Evolutionary conservation across 2,113 vertebrate genomes (phyloP).

Genomic region (Empidonax alnorum): DNA sequence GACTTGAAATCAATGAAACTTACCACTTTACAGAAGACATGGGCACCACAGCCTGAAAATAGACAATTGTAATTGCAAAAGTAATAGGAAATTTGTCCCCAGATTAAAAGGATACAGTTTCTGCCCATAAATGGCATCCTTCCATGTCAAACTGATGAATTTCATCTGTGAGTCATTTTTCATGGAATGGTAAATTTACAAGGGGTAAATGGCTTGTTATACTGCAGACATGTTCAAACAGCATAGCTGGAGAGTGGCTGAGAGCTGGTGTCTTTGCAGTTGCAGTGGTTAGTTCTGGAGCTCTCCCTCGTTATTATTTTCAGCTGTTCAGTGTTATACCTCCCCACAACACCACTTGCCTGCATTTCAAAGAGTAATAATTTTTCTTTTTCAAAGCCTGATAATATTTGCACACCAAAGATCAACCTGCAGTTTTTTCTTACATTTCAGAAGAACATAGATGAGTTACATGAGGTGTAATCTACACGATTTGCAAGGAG

Average conservation of each 20-base stretch:
- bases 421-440: not conserved
- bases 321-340: not conserved
- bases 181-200: not conserved
- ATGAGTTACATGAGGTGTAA: not conserved
- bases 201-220: not conserved
- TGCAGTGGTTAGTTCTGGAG: not conserved
- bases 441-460: not conserved
- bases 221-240: not conserved
- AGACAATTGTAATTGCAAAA: not conserved
- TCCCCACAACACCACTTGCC: not conserved
- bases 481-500: not conserved
- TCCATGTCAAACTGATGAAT: conserved; percentile 7
- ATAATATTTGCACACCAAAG: not conserved
- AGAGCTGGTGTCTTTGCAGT: not conserved
- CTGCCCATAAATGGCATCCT: conserved; percentile 12
- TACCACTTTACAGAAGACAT: not conserved
- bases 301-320: not conserved
- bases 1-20: not conserved
- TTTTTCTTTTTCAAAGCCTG: not conserved
- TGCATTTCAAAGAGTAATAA: not conserved
- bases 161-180: conserved; percentile 42
- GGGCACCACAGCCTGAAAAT: not conserved
- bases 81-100: not conserved
- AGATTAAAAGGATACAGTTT: not conserved
- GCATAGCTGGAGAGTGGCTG: not conserved